A percentile compares a stretch with the other conserved stretches of the same genome.
Evolutionary conservation across 1,140 invertebrate species (phyloP).

Genomic region (Samia ricini): DNA sequence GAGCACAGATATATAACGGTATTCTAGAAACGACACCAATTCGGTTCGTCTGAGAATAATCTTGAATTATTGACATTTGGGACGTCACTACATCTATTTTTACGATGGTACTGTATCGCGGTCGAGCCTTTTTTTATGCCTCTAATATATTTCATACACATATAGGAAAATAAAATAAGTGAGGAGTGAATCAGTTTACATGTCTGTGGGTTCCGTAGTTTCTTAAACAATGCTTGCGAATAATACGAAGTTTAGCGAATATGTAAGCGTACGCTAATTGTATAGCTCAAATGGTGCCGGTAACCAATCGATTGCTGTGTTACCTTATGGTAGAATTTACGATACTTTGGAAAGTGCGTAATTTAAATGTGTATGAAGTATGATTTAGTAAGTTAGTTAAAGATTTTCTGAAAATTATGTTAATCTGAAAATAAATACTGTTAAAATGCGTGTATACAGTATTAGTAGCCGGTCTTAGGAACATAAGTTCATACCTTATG

Average conservation of each 20-base stretch:
- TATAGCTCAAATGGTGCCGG: not conserved
- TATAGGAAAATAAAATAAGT: constrained; percentile 41
- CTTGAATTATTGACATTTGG: constrained; percentile 55
- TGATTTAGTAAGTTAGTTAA: too few species aligned
- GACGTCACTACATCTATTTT: constrained; percentile 61
- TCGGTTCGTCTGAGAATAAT: constrained; percentile 42
- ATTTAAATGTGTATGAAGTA: too few species aligned
- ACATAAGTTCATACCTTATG: too few species aligned
- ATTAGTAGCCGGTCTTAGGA: too few species aligned
- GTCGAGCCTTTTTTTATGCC: constrained; percentile 59
- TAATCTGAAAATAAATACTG: too few species aligned
- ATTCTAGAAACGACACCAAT: constrained; percentile 47
- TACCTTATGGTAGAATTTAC: too few species aligned
- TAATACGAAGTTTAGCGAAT: too few species aligned
- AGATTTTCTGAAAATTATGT: too few species aligned
- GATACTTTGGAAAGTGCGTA: too few species aligned
- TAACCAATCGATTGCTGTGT: not conserved
- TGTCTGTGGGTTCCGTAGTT: not conserved
- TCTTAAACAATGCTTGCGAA: not conserved
- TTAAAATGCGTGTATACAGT: too few species aligned
- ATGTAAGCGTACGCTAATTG: too few species aligned
- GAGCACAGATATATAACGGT: constrained; percentile 22
- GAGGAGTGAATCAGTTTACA: not conserved
- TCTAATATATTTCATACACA: constrained; percentile 57
- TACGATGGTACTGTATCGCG: constrained; percentile 41